Conservation (phyloP, 2,797 vertebrate species). For the Picus viridis region DNA sequence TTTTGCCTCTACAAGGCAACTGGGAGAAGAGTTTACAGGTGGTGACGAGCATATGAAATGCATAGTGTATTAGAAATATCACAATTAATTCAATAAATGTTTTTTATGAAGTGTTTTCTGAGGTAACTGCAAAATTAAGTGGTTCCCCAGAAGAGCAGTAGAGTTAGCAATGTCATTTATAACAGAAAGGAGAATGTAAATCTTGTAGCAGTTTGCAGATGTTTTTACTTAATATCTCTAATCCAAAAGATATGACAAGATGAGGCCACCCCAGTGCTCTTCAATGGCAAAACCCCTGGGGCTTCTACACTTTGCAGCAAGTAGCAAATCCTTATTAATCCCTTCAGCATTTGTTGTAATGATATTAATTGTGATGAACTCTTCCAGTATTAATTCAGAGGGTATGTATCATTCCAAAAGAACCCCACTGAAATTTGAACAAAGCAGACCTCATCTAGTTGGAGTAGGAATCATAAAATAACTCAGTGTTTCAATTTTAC, state of each 20-base stretch:
- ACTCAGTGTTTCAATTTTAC: not conserved
- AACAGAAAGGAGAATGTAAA: constrained; percentile 63
- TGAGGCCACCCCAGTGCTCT: constrained; percentile 57
- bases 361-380: constrained; percentile 71
- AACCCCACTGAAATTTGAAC: constrained; percentile 59
- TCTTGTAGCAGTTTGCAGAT: constrained; percentile 72
- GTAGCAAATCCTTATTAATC: constrained; percentile 77
- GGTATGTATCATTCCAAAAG: constrained; percentile 58
- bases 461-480: constrained; percentile 22
- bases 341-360: constrained; percentile 69
- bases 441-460: constrained; percentile 19
- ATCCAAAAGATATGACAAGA: constrained; percentile 71
- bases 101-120: constrained; percentile 72
- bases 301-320: constrained; percentile 35
- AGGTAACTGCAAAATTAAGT: constrained; percentile 68
- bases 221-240: constrained; percentile 71
- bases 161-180: constrained; percentile 67
- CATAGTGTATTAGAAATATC: constrained; percentile 60
- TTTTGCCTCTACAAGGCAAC: constrained; percentile 66
- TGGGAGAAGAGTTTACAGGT: constrained; percentile 68
- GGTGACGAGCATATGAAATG: constrained; percentile 63
- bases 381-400: constrained; percentile 70
- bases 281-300: not conserved
- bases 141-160: constrained; percentile 57
- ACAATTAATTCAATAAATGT: constrained; percentile 75